Base-by-base conservation (phyloP, 2,113 vertebrate species). In the Diadophis punctatus region DNA sequence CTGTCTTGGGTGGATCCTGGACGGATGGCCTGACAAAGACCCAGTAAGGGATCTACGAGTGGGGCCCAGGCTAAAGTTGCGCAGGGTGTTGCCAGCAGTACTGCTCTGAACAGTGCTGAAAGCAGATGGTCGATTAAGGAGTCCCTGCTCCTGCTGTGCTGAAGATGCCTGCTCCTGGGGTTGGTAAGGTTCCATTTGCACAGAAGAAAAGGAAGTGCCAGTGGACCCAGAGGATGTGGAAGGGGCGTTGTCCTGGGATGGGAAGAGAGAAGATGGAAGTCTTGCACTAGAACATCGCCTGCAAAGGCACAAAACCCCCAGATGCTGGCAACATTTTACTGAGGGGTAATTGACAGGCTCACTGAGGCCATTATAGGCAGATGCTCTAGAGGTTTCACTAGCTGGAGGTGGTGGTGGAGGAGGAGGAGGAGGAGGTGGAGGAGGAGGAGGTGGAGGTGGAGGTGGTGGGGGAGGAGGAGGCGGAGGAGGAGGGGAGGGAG, bases 31-130 rank as follows among this genome's bases (percentile, higher is more conserved):
- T 86, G 97, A 97, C 95, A 98, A 95, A 91, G 98, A 97, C 94
- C 98, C 98, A 18, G 97, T 97, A 39, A 98, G 96, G 43, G 98
- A 97, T 53, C 98, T 97, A 80, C 98, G 98, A 0, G 97, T 98
- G 92, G 98, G 98, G 39, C 98, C 98, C 95, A 98, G 96, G 95
- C 98, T 98, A 96, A 98, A 98, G 97, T 97, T 98, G 95, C 98
- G 98, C 30, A 98, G 97, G 80, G 98, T 98, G 96, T 98, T 97
- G 94, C 98, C 98, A 63, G 98, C 98, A 89, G 98, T 97, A 95
- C 98, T 98, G 97, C 99, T 98, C 97, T 99, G 99, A 94, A 99
- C 99, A 5, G 98, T 99, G 97, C 99, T 99, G 96, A 99, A 99
- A 97, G 99, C 99, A 18, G 99, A 99, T 91, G 98, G 98, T 90